These are phyloP conservation scores for Cranoglanis bouderius DNA, from an alignment of 2,113 vertebrate genomes.

Conservation along the genomic window DNA sequence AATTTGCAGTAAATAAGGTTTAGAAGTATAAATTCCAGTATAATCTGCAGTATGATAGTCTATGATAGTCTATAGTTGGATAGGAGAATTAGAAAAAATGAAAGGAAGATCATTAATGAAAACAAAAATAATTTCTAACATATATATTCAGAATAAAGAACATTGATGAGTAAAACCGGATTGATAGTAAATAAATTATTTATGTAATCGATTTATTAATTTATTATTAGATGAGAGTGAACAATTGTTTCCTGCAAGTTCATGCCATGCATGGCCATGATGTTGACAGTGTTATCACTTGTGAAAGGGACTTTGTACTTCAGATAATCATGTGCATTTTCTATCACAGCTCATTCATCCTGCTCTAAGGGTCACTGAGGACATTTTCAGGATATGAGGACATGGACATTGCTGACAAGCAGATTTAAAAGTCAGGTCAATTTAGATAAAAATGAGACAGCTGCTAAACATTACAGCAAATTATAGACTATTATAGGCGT, in stretches of 20 bases:
- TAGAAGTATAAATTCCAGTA: no score
- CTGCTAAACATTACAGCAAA: not conserved
- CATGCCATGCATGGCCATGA: not conserved
- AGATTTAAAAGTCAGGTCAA: not conserved
- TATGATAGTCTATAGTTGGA: no score
- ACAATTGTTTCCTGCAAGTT: not conserved
- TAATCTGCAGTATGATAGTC: no score
- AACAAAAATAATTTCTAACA: not conserved
- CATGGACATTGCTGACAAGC: not conserved
- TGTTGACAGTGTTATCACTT: not conserved
- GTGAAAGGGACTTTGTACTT: not conserved
- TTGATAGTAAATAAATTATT: not conserved
- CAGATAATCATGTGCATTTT: not conserved
- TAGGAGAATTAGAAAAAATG: no score
- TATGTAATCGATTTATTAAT: not conserved
- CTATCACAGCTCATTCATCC: not conserved
- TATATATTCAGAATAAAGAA: not conserved
- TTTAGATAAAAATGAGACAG: not conserved
- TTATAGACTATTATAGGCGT: not conserved
- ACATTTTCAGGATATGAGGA: not conserved
- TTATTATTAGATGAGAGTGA: not conserved
- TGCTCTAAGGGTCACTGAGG: not conserved
- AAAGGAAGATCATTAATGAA: not conserved
- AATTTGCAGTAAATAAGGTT: no score
- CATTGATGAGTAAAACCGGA: not conserved